Conservation (phyloP, 2,797 vertebrate genomes). For the Phataginus tricuspis region DNA sequence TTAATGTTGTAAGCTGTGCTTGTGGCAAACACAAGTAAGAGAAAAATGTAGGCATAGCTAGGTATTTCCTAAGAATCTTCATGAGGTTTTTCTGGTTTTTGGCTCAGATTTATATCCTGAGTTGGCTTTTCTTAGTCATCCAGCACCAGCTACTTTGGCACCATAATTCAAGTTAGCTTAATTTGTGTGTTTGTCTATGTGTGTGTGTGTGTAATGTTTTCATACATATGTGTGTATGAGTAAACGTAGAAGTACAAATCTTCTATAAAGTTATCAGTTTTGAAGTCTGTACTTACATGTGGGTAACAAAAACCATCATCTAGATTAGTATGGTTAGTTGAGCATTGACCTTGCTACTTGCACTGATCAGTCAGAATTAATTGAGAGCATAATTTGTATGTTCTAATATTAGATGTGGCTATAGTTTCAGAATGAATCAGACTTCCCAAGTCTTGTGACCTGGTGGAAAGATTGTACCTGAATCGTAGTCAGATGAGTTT, state of each 20-base stretch:
- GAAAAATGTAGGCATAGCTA: background rate
- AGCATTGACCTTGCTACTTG: background rate
- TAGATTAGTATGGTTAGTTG: background rate
- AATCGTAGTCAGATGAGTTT: background rate
- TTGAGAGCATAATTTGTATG: background rate
- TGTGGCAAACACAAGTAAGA: conserved; percentile 46
- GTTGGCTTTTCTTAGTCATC: conserved; percentile 23
- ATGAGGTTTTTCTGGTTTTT: conserved; percentile 18
- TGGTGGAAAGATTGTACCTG: background rate
- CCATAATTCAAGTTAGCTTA: background rate
- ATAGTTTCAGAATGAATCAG: background rate
- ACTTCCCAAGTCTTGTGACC: conserved; percentile 18
- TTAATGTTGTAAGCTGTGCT: conserved; percentile 39
- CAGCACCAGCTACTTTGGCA: background rate
- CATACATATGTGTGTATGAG: background rate
- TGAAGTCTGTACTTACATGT: conserved; percentile 8
- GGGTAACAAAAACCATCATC: background rate
- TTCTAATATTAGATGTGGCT: background rate
- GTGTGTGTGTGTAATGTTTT: background rate
- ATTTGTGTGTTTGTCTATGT: background rate
- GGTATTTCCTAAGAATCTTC: conserved; percentile 22
- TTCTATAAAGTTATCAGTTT: background rate
- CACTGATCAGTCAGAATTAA: background rate
- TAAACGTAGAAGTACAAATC: background rate
- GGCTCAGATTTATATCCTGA: conserved; percentile 31